Conservation (phyloP, 2,797 vertebrate genomes). For the Chanos chanos region DNA sequence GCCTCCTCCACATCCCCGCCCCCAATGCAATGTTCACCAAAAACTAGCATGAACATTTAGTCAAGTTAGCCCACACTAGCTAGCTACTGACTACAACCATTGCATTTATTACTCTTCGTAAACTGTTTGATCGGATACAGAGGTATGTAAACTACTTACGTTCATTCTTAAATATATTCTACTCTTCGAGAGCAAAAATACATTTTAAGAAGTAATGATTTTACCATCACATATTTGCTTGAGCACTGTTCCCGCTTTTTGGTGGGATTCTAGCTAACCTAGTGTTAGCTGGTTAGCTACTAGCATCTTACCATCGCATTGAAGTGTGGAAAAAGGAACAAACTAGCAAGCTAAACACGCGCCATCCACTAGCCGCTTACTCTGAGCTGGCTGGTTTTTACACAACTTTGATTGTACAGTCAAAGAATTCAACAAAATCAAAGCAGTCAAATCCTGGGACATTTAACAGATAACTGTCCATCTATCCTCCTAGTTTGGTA, state of each 20-base stretch:
- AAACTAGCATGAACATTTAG: slow-evolving; percentile 69
- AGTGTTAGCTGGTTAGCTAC: slow-evolving; percentile 31
- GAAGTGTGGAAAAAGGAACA: too few relatives aligned
- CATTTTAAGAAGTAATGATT: too few relatives aligned
- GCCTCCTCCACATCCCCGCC: slow-evolving; percentile 59
- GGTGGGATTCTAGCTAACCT: slow-evolving; percentile 38
- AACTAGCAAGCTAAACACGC: too few relatives aligned
- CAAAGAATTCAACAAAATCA: too few relatives aligned
- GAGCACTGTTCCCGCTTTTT: slow-evolving; percentile 70
- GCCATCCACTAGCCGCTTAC: too few relatives aligned
- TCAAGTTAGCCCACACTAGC: slow-evolving; percentile 53
- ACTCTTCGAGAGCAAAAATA: too few relatives aligned
- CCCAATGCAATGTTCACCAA: slow-evolving; percentile 56
- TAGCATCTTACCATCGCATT: neutral
- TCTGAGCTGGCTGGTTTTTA: too few relatives aligned
- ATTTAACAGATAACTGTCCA: neutral
- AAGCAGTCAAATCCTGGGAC: fast-evolving
- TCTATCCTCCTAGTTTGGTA: too few relatives aligned
- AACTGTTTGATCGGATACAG: slow-evolving; percentile 4
- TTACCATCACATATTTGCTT: slow-evolving; percentile 31
- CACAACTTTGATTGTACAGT: too few relatives aligned
- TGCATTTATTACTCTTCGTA: slow-evolving; percentile 37
- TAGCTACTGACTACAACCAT: slow-evolving; percentile 40
- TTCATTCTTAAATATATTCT: too few relatives aligned
- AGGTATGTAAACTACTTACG: slow-evolving; percentile 59